Base-by-base conservation (phyloP, 2,113 vertebrate species). In the Chascanopsetta lugubris region DNA sequence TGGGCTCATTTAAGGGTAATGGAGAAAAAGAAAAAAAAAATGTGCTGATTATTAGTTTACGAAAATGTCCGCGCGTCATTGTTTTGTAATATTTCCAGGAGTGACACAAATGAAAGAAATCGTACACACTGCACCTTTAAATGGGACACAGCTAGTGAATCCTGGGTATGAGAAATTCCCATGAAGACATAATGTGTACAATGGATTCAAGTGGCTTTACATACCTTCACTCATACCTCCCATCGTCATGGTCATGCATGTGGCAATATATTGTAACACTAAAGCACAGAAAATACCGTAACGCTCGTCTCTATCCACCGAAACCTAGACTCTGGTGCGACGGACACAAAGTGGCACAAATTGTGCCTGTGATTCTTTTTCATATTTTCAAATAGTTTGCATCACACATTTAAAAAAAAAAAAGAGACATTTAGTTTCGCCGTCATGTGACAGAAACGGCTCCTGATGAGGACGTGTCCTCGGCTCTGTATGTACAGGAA, bases 401-500 rank as follows among this genome's bases (percentile, higher is more conserved):
- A 85, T 85, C 38, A 74, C 67, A 67, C 42, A 65, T 79, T n/a
- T n/a, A n/a, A n/a, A n/a, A n/a, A n/a, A n/a, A n/a, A n/a, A 61
- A 24, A 82, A 81, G 85, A 55, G 69, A 78, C 72, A 75, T 51
- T 42, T 47, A 17, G 60, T 71, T 43, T 66, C 62, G 78, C 72
- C 26, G 17, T 51, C 46, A 60, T 22, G 55, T 54, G 18, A 75
- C 69, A 86, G 72, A 83, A 87, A 69, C 82, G 54, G 34, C 58
- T 63, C 58, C 61, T 59, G 43, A 61, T 81, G 85, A 82, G 57
- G 78, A 70, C 65, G 47, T 24, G 43, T 72, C 58, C 58, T 63
- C 10, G 50, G 73, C 70, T 83, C 59, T 86, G 38, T 43, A 75
- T 78, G 55, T 80, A 88, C 85, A 87, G 45, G 64, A 79, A 60